Conservation (phyloP, 53 echinoderm and acorn worm species). For the Temnopleurus reevesii region DNA sequence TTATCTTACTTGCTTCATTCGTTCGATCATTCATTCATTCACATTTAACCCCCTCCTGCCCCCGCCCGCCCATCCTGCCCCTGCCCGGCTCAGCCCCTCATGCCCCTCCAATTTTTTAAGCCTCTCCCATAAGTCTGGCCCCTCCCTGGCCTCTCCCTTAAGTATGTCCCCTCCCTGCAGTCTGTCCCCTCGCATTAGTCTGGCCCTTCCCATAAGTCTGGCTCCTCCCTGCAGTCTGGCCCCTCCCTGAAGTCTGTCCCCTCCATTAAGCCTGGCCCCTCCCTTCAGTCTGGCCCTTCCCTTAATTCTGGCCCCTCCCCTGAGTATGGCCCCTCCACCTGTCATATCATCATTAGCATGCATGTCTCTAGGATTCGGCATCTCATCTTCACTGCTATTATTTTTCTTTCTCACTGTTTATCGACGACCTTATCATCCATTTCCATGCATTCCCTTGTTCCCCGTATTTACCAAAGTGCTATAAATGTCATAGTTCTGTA, state of each 20-base stretch:
- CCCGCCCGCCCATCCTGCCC: not conserved
- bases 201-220: no score
- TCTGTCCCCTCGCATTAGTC: not conserved
- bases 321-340: constrained; percentile 6
- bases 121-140: not conserved
- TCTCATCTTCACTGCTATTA: constrained; percentile 27
- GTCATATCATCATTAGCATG: constrained; percentile 12
- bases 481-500: not conserved
- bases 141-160: not conserved
- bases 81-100: not conserved
- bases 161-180: not conserved
- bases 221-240: not conserved
- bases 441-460: constrained; percentile 62
- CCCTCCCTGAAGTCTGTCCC: not conserved
- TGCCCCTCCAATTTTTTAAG: no score
- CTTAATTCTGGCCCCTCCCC: not conserved
- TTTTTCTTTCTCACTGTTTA: constrained; percentile 33
- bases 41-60: constrained; percentile 15
- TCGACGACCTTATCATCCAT: constrained; percentile 45
- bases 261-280: not conserved
- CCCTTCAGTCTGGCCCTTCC: not conserved
- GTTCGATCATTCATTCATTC: constrained; percentile 13
- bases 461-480: not conserved
- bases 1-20: constrained; percentile 21
- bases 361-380: constrained; percentile 25